A percentile compares a stretch with the other conserved stretches of the same genome.
phyloP scores from a whole-genome alignment of 2,797 vertebrate genomes.

The Denticeps clupeoides region DNA sequence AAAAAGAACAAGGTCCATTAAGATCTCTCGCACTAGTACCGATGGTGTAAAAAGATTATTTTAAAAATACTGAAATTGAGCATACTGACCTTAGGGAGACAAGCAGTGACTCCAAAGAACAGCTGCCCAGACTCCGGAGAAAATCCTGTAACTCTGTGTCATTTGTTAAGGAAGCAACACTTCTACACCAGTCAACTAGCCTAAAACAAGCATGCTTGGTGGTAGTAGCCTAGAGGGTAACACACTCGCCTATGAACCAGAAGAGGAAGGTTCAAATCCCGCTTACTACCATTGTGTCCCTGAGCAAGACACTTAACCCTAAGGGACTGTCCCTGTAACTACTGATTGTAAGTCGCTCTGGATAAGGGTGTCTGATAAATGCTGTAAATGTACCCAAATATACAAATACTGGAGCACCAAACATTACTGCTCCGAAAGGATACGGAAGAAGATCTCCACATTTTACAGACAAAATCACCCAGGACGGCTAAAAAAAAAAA shows the following conservation, averaged over 20 bases:
- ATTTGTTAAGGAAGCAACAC: conserved; percentile 48
- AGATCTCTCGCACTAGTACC: no score
- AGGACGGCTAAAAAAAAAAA: conserved; percentile 76
- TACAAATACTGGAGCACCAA: background rate
- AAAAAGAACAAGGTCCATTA: no score
- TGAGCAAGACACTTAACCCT: no score
- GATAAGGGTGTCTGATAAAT: no score
- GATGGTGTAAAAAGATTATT: background rate
- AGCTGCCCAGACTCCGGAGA: conserved; percentile 90
- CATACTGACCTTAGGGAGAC: conserved; percentile 79
- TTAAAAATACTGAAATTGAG: background rate
- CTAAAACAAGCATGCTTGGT: no score
- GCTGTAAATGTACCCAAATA: background rate
- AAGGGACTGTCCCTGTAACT: no score
- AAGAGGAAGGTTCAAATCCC: no score
- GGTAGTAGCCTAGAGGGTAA: no score
- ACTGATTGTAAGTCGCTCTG: no score
- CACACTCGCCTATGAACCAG: no score
- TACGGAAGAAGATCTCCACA: conserved; percentile 92
- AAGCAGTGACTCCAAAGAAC: conserved; percentile 88
- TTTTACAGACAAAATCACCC: conserved; percentile 87
- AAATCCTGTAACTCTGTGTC: conserved; percentile 85
- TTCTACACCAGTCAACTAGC: no score
- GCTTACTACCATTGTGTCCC: no score
- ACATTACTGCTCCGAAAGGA: conserved; percentile 41